Conservation (phyloP, 2,797 vertebrate genomes). For the Tokudaia tokunoshimensis region DNA sequence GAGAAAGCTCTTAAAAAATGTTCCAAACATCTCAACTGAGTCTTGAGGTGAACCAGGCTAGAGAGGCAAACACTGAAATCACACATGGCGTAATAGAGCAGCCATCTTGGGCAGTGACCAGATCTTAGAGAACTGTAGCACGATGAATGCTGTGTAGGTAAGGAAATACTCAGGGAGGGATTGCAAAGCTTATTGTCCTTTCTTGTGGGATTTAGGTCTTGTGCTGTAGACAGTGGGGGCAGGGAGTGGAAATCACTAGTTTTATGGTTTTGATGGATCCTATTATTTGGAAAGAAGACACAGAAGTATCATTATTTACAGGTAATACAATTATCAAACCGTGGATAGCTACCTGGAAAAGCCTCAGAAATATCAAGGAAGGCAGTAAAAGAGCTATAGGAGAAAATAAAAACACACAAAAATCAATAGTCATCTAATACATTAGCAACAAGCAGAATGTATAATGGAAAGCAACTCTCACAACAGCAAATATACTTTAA, state of each 20-base stretch:
- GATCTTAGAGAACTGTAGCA: fast-evolving
- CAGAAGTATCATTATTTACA: background rate
- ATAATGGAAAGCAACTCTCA: background rate
- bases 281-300: background rate
- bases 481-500: constrained; percentile 1
- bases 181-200: background rate
- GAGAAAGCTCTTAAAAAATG: background rate
- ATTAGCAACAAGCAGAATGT: constrained; percentile 24
- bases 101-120: background rate
- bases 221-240: background rate
- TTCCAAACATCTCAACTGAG: background rate
- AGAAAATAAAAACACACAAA: background rate
- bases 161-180: background rate
- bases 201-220: background rate
- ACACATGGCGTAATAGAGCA: background rate
- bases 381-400: background rate
- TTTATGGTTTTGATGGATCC: background rate
- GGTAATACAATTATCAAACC: background rate
- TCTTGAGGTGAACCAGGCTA: background rate
- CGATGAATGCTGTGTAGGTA: background rate
- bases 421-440: background rate
- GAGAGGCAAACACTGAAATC: too few relatives aligned
- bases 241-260: background rate
- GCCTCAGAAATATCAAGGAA: background rate
- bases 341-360: background rate